Percentiles rank a stretch among this genome's conserved stretches.
These are phyloP conservation scores for Periophthalmus modestus DNA, from an alignment of 2,113 vertebrate genomes.

Conservation along the genomic window DNA sequence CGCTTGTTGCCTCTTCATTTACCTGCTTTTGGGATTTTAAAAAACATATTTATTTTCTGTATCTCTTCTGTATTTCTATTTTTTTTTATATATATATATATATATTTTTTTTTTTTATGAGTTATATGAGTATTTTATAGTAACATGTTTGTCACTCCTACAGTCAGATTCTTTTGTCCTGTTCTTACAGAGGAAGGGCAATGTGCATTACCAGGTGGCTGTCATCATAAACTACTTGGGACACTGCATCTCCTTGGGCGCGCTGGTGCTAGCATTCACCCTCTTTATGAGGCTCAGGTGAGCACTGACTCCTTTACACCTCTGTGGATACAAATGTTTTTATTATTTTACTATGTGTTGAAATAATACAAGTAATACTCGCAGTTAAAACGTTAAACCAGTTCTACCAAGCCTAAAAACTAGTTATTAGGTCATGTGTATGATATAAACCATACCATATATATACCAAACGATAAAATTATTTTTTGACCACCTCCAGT, in stretches of 20 bases:
- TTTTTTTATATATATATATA: no score
- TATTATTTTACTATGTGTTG: no score
- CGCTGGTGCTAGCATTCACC: slow-evolving; percentile 43
- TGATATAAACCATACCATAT: neutral
- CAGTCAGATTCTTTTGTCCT: slow-evolving; percentile 6
- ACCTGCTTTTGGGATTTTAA: no score
- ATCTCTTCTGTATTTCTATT: no score
- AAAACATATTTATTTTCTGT: no score
- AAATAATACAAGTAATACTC: neutral
- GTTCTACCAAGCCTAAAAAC: neutral
- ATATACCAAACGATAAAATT: no score
- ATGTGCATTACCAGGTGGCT: slow-evolving; percentile 51
- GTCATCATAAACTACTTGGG: slow-evolving; percentile 56
- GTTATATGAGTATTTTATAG: no score
- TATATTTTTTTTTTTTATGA: no score
- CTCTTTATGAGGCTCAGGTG: slow-evolving; percentile 60
- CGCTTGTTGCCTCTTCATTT: no score
- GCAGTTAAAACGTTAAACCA: neutral
- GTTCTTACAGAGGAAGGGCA: slow-evolving; percentile 48
- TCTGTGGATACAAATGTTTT: neutral
- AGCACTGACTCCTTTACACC: neutral
- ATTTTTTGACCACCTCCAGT: neutral
- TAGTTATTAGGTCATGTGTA: neutral
- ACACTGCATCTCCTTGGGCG: slow-evolving; percentile 51
- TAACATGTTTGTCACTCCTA: neutral